Conservation (phyloP, 1,140 invertebrate species). For the Meloidogyne floridensis region DNA sequence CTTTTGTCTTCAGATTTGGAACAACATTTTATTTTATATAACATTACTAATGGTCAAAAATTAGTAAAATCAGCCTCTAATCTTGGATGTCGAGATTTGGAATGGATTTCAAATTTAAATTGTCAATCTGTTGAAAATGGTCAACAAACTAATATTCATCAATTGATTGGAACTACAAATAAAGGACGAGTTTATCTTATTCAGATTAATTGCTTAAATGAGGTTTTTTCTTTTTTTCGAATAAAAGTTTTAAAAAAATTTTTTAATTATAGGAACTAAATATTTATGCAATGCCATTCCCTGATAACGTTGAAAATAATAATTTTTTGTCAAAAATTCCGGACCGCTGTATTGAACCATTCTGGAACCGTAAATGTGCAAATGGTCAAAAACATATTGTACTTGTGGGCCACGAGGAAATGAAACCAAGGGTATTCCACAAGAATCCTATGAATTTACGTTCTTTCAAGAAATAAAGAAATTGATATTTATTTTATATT, state of each 20-base stretch:
- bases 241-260: background rate
- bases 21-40: conserved; percentile 9
- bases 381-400: conserved; percentile 14
- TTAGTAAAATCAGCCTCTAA: background rate
- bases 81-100: background rate
- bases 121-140: background rate
- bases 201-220: background rate
- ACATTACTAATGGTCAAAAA: background rate
- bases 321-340: background rate
- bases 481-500: background rate
- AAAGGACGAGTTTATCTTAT: conserved; percentile 16
- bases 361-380: background rate
- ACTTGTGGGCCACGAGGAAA: conserved; percentile 7
- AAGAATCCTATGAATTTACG: conserved; percentile 3
- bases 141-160: background rate
- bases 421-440: background rate
- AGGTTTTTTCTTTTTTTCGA: background rate
- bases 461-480: conserved; percentile 23
- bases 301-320: background rate
- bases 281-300: conserved; percentile 1
- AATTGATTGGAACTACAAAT: conserved; percentile 19
- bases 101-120: conserved; percentile 25
- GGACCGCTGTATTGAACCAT: conserved; percentile 23
- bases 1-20: conserved; percentile 10
- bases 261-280: background rate